phyloP scores from a whole-genome alignment of 2,888 invertebrate species.

The Anagyrus pseudococci region DNA sequence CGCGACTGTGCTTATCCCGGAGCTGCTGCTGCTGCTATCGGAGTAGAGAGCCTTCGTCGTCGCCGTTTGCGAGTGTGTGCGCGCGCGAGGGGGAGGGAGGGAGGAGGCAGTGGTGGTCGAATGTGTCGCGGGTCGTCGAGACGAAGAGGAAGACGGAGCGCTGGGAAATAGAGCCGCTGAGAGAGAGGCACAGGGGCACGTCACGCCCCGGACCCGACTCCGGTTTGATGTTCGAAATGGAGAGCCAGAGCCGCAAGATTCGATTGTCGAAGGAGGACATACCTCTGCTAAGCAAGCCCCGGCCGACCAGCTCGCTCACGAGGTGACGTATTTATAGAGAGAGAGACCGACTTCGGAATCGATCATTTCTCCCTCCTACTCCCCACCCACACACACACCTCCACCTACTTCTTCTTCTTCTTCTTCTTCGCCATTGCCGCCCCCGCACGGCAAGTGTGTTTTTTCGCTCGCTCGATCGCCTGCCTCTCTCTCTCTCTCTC shows the following conservation, averaged over 20 bases:
- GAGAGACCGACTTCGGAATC: slow-evolving; percentile 22
- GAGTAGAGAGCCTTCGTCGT: no score
- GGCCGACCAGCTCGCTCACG: slow-evolving; percentile 68
- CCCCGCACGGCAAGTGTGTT: background rate
- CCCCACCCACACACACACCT: no score
- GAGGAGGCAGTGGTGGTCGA: no score
- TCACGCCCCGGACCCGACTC: background rate
- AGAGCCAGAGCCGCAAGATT: slow-evolving; percentile 53
- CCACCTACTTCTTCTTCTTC: no score
- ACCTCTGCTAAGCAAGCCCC: slow-evolving; percentile 72
- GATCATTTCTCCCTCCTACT: slow-evolving; percentile 18
- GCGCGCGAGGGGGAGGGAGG: no score
- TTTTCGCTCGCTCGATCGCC: background rate
- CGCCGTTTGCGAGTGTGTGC: no score
- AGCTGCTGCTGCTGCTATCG: no score
- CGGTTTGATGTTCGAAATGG: slow-evolving; percentile 33
- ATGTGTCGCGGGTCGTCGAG: no score
- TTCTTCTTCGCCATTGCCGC: background rate
- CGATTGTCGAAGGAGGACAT: slow-evolving; percentile 73
- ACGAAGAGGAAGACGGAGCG: background rate
- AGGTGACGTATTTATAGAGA: slow-evolving; percentile 58
- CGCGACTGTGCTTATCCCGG: no score
- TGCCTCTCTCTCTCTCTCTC: background rate
- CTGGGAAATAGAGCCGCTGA: no score
- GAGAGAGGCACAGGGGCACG: no score